Evolutionary conservation across 2,888 invertebrate genomes (phyloP), one percentile per base, ranked within the genome.

Genomic region (Merodon equestris): DNA sequence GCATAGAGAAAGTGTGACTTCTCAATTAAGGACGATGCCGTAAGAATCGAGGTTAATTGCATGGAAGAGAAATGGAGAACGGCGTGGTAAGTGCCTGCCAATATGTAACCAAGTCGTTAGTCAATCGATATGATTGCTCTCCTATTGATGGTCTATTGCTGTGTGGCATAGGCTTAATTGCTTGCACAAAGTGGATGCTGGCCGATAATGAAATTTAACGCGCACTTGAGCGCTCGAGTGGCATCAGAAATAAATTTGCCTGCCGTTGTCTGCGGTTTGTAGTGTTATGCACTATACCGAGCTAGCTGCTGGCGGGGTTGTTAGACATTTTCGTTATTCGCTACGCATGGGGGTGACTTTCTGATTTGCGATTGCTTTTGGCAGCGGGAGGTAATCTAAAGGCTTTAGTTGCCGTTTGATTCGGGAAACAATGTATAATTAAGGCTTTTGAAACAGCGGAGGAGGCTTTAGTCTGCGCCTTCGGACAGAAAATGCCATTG

Each of bases 91-190:
- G 68, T 64, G 64, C 61, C 38, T 58, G 47, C 61, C 73, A 73
- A 68, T 79, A 79, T 74, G 74, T 79, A 79, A 79, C 79, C 58
- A 70, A 74, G 74, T 74, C 74, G 68, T 79, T 74, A 79, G 79
- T 74, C 74, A 79, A 74, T 74, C 79, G 79, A 79, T 74, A 74
- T 74, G 79, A 79, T 74, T 70, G 74, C 64, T 70, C 10, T 38
- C 56, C 61, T 71, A 64, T 72, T 61, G 72, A 27, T 40, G 40
- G 3, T 40, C 12, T 40, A n/a, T 40, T 40, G 40, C 12, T 40
- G 40, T 10, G 57, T 63, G 47, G 56, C 44, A 67, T 56, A 60
- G 56, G 60, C 66, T 72, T 67, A 77, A 77, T 77, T 77, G 72
- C 66, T 54, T 67, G 66, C 67, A 77, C 77, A 73, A 57, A 57